Conservation (phyloP, 2,888 invertebrate species). For the Erpobdella octoculata region DNA sequence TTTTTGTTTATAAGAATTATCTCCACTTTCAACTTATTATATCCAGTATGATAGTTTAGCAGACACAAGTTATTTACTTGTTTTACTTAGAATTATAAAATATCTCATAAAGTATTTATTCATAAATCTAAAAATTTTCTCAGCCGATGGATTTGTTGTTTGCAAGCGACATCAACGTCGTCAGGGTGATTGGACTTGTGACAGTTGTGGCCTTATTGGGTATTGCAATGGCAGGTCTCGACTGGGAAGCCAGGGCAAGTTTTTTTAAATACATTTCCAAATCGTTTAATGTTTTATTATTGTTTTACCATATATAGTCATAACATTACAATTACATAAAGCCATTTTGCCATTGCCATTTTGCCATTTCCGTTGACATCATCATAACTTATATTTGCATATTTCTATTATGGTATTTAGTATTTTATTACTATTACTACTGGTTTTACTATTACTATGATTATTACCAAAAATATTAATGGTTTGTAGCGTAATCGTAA, state of each 20-base stretch:
- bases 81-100: too few species aligned
- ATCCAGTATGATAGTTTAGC: too few species aligned
- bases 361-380: too few species aligned
- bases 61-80: too few species aligned
- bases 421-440: constrained; percentile 6
- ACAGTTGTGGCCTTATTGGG: constrained; percentile 70
- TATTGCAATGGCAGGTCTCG: constrained; percentile 87
- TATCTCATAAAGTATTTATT: too few species aligned
- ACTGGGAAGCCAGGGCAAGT: constrained; percentile 84
- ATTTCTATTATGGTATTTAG: background rate
- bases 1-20: too few species aligned
- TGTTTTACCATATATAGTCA: background rate
- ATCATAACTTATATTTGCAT: background rate
- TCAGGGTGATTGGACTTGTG: constrained; percentile 67
- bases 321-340: too few species aligned
- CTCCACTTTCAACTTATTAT: too few species aligned
- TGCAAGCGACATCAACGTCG: constrained; percentile 70
- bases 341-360: too few species aligned
- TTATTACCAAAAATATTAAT: background rate
- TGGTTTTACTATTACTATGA: background rate
- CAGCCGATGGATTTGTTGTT: constrained; percentile 59
- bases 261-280: background rate
- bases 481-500: background rate
- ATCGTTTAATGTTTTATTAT: background rate
- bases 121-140: too few species aligned